phyloP scores from a whole-genome alignment of 2,888 invertebrate species.

The Drosophila trichaetosa region DNA sequence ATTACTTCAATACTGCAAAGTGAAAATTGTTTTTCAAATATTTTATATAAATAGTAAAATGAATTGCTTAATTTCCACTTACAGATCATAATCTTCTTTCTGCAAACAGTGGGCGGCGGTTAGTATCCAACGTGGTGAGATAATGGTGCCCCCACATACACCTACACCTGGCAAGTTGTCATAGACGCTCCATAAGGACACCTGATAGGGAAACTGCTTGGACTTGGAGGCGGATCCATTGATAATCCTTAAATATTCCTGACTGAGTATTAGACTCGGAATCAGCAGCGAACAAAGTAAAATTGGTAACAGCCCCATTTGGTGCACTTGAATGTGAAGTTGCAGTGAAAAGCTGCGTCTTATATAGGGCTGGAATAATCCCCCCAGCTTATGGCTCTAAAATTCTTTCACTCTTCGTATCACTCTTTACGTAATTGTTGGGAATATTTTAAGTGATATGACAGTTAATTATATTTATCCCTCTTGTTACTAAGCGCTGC shows the following conservation, averaged over 20 bases:
- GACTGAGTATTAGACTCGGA: constrained; percentile 10
- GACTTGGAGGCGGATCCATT: constrained; percentile 39
- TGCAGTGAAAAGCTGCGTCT: neutral
- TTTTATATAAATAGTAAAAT: neutral
- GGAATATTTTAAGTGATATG: constrained; percentile 11
- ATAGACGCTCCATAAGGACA: constrained; percentile 3
- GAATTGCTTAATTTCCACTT: neutral
- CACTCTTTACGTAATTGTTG: constrained; percentile 3
- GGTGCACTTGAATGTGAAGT: neutral
- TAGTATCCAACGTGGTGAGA: constrained; percentile 51
- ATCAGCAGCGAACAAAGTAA: constrained; percentile 27
- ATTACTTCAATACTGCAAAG: constrained; percentile 28
- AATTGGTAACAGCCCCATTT: constrained; percentile 38
- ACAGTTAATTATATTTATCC: neutral
- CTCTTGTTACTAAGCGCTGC: constrained; percentile 3
- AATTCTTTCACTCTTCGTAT: neutral
- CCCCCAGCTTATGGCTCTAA: constrained; percentile 24
- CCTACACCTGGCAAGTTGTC: too few relatives aligned
- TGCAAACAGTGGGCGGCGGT: constrained; percentile 66
- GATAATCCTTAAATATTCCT: constrained; percentile 49
- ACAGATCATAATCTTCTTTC: constrained; percentile 21
- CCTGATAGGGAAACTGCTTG: constrained; percentile 59
- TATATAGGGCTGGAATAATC: constrained; percentile 50
- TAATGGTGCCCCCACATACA: constrained; percentile 50
- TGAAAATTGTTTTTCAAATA: neutral